Evolutionary conservation across 2,888 invertebrate genomes (phyloP), one percentile per base, ranked within the genome.

Genomic region (Strigamia maritima): DNA sequence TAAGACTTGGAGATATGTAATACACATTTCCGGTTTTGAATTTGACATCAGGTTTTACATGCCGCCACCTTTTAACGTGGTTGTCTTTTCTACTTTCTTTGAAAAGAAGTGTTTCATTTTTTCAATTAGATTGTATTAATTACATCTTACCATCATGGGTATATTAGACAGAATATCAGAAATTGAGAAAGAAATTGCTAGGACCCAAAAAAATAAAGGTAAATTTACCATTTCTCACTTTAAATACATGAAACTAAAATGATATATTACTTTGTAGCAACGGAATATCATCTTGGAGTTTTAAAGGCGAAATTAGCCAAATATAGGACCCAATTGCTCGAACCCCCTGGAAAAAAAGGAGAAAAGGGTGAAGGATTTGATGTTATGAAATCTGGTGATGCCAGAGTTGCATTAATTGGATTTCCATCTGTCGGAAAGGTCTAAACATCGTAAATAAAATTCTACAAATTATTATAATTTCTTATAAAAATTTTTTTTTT

Each of bases 191-290:
- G 99, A 99, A 91, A 99, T 99, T 82, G 94, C 96, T 19, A 90
- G 97, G 83, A 99, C 99, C 22, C 99, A 99, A 86, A 99, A 99
- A 88, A 99, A 99, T 88, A 99, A 99, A 93, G 98, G 97, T 97
- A 86, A 75, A 2, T 2, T 14, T 4, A 31, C 16, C 7, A 75
- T 7, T 31, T 7, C 24, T 19, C 12, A 26, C 6, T 28, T 28
- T 28, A 75, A 19, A 75, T 28, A 7, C 10, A 26, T 26, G 1
- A 2, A 1, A 75, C 31, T 4, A 7, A 77, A 28, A 7, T 28
- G 6, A 3, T 75, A 3, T 75, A 40, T 82, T 80, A 79, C 80
- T 82, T 88, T 89, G 81, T 87, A 98, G 98, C 98, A 8, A 99
- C 99, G 84, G 99, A 99, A 87, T 98, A 99, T 85, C 99, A 99